Percentiles rank a stretch among this genome's conserved stretches.
These are phyloP conservation scores for Ceramica pisi DNA, from an alignment of 2,888 invertebrate genomes.

Conservation along the genomic window DNA sequence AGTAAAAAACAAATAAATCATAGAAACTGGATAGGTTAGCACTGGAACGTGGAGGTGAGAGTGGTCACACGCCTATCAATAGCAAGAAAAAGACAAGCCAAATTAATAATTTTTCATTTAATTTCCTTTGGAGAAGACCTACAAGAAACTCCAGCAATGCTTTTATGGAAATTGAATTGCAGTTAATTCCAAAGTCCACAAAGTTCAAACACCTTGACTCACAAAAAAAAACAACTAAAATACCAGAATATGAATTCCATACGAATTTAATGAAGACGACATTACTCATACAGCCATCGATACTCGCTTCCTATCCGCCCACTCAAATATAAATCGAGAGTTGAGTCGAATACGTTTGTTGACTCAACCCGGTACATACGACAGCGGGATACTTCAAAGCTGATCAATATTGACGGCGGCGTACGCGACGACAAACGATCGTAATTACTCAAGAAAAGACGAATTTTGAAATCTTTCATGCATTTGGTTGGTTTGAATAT, in stretches of 20 bases:
- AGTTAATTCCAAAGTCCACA: constrained; percentile 13
- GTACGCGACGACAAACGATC: constrained; percentile 61
- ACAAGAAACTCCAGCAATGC: too few species aligned
- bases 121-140: too few species aligned
- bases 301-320: constrained; percentile 62
- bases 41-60: too few species aligned
- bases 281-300: constrained; percentile 40
- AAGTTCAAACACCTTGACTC: constrained; percentile 48
- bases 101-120: too few species aligned
- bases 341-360: constrained; percentile 62
- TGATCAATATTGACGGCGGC: constrained; percentile 62
- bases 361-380: constrained; percentile 53
- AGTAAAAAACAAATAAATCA: too few species aligned
- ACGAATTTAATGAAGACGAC: constrained; percentile 38
- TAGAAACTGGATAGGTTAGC: too few species aligned
- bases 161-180: background rate
- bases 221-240: constrained; percentile 19
- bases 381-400: constrained; percentile 63
- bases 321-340: constrained; percentile 64
- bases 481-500: constrained; percentile 25
- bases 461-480: constrained; percentile 57
- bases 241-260: constrained; percentile 32
- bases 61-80: too few species aligned
- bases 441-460: constrained; percentile 58
- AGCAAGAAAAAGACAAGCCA: too few species aligned